A percentile compares a stretch with the other conserved stretches of the same genome.
These are phyloP conservation scores for Lasiurus cinereus DNA, from an alignment of 2,113 vertebrate genomes.

Conservation along the genomic window DNA sequence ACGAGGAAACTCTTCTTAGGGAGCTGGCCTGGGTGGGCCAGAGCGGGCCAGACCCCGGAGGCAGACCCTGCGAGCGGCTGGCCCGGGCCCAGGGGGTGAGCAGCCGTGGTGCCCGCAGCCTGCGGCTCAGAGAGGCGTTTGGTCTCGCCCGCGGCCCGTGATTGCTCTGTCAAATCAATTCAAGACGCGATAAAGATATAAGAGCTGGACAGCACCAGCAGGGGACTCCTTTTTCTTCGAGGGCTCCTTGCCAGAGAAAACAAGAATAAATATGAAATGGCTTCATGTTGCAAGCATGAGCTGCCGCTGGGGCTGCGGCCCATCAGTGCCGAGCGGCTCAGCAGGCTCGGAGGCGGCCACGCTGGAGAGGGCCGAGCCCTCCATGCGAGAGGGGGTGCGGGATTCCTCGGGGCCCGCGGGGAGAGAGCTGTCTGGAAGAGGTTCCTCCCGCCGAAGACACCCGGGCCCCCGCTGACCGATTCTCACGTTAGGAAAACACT, in stretches of 20 bases:
- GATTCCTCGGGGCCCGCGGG: constrained; percentile 8
- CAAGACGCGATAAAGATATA: constrained; percentile 81
- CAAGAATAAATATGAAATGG: constrained; percentile 84
- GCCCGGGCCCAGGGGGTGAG: neutral
- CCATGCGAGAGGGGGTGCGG: constrained; percentile 67
- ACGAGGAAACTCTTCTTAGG: neutral
- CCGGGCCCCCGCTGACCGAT: constrained; percentile 54
- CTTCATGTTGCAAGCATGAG: constrained; percentile 82
- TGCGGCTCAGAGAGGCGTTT: constrained; percentile 66
- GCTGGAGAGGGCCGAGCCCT: neutral
- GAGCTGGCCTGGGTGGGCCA: neutral
- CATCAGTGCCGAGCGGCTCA: constrained; percentile 69
- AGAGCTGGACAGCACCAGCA: constrained; percentile 72
- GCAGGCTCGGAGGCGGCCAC: constrained; percentile 59
- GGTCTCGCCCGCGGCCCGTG: constrained; percentile 73
- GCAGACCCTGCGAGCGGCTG: fast-evolving
- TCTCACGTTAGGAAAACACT: constrained; percentile 70
- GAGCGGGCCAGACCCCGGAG: fast-evolving
- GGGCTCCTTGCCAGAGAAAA: constrained; percentile 85
- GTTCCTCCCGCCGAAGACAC: constrained; percentile 62
- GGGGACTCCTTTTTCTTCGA: constrained; percentile 71
- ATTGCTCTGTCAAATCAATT: constrained; percentile 84
- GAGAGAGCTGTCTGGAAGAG: constrained; percentile 52
- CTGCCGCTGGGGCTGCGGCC: constrained; percentile 71
- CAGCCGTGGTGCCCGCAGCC: neutral